Evolutionary conservation across 2,888 invertebrate genomes (phyloP), one percentile per base, ranked within the genome.

Genomic region (Entomobrya proxima): DNA sequence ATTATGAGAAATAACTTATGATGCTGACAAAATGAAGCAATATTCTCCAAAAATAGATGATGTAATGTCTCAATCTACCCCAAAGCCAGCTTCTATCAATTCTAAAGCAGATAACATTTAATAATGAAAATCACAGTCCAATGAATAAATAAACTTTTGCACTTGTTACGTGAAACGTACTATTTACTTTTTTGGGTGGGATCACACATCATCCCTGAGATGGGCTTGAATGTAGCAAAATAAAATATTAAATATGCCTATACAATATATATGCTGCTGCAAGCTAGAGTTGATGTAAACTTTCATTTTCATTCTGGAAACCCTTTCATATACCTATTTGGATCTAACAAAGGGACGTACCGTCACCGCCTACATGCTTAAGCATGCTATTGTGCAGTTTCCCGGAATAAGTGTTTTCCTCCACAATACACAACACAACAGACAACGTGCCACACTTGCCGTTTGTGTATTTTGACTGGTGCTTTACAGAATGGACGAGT

Each of bases 271-370:
- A 21, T 21, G 52, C 3, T 4, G 4, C 52, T 52, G 52, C 30
- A 58, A 58, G 40, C 52, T 58, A 76, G 32, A n/a, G n/a, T n/a
- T 55, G 40, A 37, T 55, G 76, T 24, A 55, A 76, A 35, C 37
- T 55, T 72, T 55, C 76, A 50, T 32, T 52, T 75, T 75, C 55
- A 27, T 32, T 37, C 37, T 32, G 52, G 7, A n/a, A 9, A 52
- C n/a, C 50, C 5, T 24, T 44, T n/a, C 35, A 67, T 15, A 9
- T n/a, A 9, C 6, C 32, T 72, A 47, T 47, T 21, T 21, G 1
- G 3, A 30, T 13, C 58, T 3, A 27, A 58, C 58, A 58, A 30
- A 30, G 24, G 21, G 11, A 18, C 3, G 24, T 15, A n/a, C n/a
- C n/a, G 1, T 4, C 52, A 11, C 47, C n/a, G 11, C 52, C 52